phyloP scores from a whole-genome alignment of 2,113 vertebrate species.

The Sialia sialis region DNA sequence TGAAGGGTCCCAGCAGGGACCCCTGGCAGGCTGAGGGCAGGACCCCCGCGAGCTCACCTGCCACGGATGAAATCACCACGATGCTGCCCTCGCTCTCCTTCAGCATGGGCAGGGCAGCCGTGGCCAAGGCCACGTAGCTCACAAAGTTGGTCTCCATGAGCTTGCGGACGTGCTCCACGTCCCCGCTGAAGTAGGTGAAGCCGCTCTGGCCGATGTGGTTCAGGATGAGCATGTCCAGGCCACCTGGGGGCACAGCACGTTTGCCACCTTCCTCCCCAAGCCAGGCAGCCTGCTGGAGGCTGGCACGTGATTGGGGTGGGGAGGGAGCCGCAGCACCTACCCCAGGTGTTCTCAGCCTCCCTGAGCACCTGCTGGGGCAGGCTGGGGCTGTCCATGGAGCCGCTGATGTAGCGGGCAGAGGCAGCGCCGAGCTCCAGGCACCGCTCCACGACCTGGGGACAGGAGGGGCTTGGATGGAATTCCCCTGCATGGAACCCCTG shows the following conservation, averaged over 20 bases:
- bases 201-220: conserved; percentile 55
- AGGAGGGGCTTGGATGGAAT: accelerated
- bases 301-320: accelerated
- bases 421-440: conserved; percentile 69
- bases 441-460: conserved; percentile 40
- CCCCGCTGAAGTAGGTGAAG: conserved; percentile 22
- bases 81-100: conserved; percentile 72
- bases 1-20: background rate
- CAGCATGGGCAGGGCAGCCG: conserved; percentile 70
- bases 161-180: background rate
- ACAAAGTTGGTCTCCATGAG: conserved; percentile 71
- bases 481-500: accelerated
- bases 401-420: conserved; percentile 57
- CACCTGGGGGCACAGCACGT: conserved; percentile 50
- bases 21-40: background rate
- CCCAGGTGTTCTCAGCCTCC: conserved; percentile 67
- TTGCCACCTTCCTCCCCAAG: accelerated
- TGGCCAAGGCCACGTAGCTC: conserved; percentile 69
- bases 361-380: conserved; percentile 60
- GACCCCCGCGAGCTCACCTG: conserved; percentile 58
- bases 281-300: background rate
- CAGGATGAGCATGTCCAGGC: conserved; percentile 77
- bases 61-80: conserved; percentile 61
- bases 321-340: conserved; percentile 8
- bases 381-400: conserved; percentile 65